Percentiles rank a stretch among this genome's conserved stretches.
Evolutionary conservation across 2,797 vertebrate species (phyloP).

Genomic region (Pygocentrus nattereri): DNA sequence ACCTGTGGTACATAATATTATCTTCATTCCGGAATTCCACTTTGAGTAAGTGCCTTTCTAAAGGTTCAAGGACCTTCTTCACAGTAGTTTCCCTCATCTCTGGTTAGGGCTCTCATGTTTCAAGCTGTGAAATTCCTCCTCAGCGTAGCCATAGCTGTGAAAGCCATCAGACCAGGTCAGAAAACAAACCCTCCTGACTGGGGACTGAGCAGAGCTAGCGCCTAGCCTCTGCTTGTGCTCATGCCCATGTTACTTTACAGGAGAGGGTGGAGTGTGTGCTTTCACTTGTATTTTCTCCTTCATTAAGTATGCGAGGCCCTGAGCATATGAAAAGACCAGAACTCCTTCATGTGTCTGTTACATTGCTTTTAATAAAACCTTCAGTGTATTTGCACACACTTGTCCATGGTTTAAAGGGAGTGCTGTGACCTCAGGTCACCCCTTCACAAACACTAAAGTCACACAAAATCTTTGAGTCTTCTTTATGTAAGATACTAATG

Average conservation of each 20-base stretch:
- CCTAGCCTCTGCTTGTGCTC: slow-evolving; percentile 40
- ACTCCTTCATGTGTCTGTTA: not conserved
- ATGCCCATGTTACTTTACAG: slow-evolving; percentile 45
- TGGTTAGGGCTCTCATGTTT: slow-evolving; percentile 75
- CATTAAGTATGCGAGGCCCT: slow-evolving; percentile 16
- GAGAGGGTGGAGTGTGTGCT: slow-evolving; percentile 8
- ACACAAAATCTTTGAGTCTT: not conserved
- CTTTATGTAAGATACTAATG: not conserved
- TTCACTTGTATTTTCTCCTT: not conserved
- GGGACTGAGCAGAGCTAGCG: slow-evolving; percentile 57
- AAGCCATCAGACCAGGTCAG: slow-evolving; percentile 77
- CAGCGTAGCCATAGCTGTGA: slow-evolving; percentile 79
- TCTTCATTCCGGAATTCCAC: not conserved
- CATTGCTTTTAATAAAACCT: not conserved
- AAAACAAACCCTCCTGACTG: slow-evolving; percentile 77
- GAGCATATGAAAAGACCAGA: not conserved
- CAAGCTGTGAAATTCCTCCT: slow-evolving; percentile 78
- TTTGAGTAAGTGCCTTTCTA: slow-evolving; percentile 61
- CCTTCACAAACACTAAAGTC: not conserved
- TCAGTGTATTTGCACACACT: not conserved
- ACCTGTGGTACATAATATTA: not conserved
- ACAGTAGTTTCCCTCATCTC: slow-evolving; percentile 69
- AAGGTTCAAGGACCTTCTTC: slow-evolving; percentile 73
- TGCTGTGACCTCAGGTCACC: not conserved
- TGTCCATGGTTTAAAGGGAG: not conserved